Evolutionary conservation across 2,113 vertebrate species (phyloP).

Genomic region (Microcebus murinus): DNA sequence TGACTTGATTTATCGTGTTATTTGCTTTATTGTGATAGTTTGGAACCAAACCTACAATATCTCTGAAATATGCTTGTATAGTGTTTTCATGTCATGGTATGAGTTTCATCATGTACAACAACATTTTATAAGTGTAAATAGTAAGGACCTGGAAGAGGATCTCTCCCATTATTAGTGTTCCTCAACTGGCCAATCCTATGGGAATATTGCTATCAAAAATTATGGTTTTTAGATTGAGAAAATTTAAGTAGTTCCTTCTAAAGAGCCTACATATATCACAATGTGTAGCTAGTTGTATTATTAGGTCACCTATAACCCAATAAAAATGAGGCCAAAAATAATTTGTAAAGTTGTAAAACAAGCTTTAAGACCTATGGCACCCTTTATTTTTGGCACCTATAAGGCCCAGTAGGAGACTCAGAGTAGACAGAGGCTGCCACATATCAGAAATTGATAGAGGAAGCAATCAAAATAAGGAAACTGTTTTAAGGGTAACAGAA

Average conservation of each 20-base stretch:
- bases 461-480: not conserved
- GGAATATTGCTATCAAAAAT: not conserved
- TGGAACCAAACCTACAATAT: not conserved
- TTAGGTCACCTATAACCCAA: not conserved
- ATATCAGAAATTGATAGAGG: not conserved
- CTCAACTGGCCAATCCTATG: not conserved
- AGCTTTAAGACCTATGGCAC: not conserved
- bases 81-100: not conserved
- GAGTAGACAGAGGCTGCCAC: not conserved
- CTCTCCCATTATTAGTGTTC: not conserved
- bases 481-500: not conserved
- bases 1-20: not conserved
- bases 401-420: not conserved
- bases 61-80: not conserved
- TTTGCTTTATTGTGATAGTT: not conserved
- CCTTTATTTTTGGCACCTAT: not conserved
- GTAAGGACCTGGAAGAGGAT: not conserved
- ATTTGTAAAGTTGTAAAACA: not conserved
- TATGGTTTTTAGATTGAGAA: not conserved
- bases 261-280: not conserved
- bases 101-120: not conserved
- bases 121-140: not conserved
- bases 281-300: not conserved
- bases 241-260: not conserved
- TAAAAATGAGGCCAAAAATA: not conserved